These are phyloP conservation scores for Corvus cornix DNA, from an alignment of 2,113 vertebrate genomes.

Conservation along the genomic window DNA sequence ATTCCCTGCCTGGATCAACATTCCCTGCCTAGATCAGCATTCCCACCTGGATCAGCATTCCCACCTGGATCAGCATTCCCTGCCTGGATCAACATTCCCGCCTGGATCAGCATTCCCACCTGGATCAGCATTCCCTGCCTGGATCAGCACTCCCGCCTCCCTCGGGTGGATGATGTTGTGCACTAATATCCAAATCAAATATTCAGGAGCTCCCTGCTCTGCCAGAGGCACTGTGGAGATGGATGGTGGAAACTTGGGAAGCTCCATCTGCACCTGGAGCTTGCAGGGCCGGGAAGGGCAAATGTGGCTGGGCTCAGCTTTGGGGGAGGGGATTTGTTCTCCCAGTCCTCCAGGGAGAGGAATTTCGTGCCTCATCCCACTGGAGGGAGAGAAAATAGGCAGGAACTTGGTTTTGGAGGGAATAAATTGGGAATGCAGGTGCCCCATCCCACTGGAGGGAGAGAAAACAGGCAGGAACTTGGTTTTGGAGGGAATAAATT, in stretches of 20 bases:
- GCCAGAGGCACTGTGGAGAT: slow-evolving; percentile 38
- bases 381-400: background rate
- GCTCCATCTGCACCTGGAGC: background rate
- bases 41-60: background rate
- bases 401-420: background rate
- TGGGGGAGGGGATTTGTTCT: background rate
- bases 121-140: background rate
- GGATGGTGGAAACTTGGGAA: slow-evolving; percentile 8
- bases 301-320: background rate
- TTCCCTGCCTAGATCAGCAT: background rate
- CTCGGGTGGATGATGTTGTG: slow-evolving; percentile 34
- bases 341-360: background rate
- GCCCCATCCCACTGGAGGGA: background rate
- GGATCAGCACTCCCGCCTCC: slow-evolving; percentile 51
- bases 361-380: background rate
- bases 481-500: background rate
- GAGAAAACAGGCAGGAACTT: background rate
- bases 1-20: background rate
- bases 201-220: slow-evolving; percentile 49
- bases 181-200: slow-evolving; percentile 58
- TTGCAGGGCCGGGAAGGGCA: background rate
- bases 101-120: background rate
- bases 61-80: background rate
- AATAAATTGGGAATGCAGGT: background rate
- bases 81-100: background rate